These are phyloP conservation scores for Bombyx mandarina DNA, from an alignment of 1,140 invertebrate genomes.

Conservation along the genomic window DNA sequence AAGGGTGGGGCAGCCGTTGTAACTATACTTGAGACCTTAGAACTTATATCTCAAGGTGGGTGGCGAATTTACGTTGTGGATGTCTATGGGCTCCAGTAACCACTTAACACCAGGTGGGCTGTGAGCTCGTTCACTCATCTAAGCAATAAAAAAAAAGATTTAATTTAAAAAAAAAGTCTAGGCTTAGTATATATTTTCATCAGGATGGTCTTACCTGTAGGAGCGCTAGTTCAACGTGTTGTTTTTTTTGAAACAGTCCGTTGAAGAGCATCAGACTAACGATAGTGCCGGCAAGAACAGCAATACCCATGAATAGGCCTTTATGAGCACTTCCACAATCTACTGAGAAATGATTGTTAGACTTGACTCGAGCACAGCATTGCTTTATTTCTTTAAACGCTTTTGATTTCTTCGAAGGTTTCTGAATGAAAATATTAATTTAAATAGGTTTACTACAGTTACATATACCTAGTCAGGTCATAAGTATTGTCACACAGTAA, in stretches of 20 bases:
- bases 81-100: too few relatives aligned
- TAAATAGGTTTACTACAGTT: too few relatives aligned
- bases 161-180: too few relatives aligned
- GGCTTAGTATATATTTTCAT: background rate
- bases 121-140: too few relatives aligned
- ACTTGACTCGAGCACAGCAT: conserved; percentile 38
- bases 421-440: conserved; percentile 22
- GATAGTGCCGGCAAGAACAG: conserved; percentile 78
- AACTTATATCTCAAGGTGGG: too few relatives aligned
- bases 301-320: conserved; percentile 78
- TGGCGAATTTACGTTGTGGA: too few relatives aligned
- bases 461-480: too few relatives aligned
- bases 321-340: conserved; percentile 82
- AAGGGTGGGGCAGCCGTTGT: too few relatives aligned
- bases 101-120: too few relatives aligned
- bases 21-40: too few relatives aligned
- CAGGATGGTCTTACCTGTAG: conserved; percentile 66
- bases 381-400: conserved; percentile 29
- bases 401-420: conserved; percentile 21
- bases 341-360: conserved; percentile 76
- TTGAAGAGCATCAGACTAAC: conserved; percentile 83
- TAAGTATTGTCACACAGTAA: too few relatives aligned
- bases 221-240: conserved; percentile 74
- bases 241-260: conserved; percentile 75
- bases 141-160: too few relatives aligned